A percentile compares a stretch with the other conserved stretches of the same genome.
phyloP scores from a whole-genome alignment of 2,797 vertebrate genomes.

The Macrochelys suwanniensis region DNA sequence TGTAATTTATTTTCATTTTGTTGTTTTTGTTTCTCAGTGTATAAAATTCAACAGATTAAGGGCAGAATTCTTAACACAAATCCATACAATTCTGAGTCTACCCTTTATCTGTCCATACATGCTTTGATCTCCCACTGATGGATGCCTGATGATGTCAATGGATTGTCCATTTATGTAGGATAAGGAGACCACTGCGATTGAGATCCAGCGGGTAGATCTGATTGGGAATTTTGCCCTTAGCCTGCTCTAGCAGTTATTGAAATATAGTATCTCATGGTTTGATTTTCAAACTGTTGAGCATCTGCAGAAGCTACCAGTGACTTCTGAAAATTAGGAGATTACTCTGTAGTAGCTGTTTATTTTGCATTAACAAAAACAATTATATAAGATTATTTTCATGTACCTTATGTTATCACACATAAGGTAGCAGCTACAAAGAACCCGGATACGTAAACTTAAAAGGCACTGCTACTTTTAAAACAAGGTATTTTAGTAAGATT shows the following conservation, averaged over 20 bases:
- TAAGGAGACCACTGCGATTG: accelerated
- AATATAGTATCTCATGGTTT: accelerated
- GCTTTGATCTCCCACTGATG: not conserved
- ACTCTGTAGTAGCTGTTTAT: not conserved
- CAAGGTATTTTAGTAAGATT: not conserved
- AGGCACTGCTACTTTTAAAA: not conserved
- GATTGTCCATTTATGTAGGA: not conserved
- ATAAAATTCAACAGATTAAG: not conserved
- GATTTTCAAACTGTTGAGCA: not conserved
- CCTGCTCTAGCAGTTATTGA: accelerated
- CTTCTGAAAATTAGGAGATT: not conserved
- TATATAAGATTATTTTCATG: not conserved
- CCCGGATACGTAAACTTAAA: not conserved
- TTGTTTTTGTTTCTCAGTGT: not conserved
- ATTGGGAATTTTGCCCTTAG: accelerated
- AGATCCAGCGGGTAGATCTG: not conserved
- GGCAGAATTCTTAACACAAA: not conserved
- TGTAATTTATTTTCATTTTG: not conserved
- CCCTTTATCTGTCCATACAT: accelerated
- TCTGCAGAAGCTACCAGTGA: not conserved
- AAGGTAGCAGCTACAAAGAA: not conserved
- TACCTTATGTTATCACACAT: accelerated
- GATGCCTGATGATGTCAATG: accelerated
- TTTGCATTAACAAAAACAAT: not conserved
- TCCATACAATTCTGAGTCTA: accelerated